Conservation (phyloP, 2,797 vertebrate genomes). For the Chelmon rostratus region DNA sequence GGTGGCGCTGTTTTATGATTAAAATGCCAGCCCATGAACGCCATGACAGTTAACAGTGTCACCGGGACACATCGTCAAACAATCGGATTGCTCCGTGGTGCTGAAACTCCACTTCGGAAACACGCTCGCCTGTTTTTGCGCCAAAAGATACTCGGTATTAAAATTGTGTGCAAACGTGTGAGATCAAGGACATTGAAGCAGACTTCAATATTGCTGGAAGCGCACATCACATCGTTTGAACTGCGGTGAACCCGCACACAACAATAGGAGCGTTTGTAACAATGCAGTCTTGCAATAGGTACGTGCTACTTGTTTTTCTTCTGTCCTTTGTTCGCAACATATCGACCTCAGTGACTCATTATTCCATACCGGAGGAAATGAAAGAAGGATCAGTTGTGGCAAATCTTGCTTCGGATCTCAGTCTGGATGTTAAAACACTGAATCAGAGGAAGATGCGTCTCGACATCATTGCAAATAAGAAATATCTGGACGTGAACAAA, state of each 20-base stretch:
- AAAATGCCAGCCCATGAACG: fast-evolving
- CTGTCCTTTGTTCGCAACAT: neutral
- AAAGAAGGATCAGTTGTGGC: conserved; percentile 78
- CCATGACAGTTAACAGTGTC: neutral
- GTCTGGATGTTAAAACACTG: conserved; percentile 68
- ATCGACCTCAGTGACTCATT: conserved; percentile 30
- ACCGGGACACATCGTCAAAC: neutral
- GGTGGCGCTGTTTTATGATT: conserved; percentile 56
- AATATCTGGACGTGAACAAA: conserved; percentile 76
- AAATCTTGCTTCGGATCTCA: conserved; percentile 80
- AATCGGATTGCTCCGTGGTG: conserved; percentile 34
- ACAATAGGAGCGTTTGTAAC: neutral
- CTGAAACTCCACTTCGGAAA: neutral
- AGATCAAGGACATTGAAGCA: neutral
- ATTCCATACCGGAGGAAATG: conserved; percentile 78
- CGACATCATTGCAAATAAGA: conserved; percentile 72
- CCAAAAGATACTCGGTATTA: fast-evolving
- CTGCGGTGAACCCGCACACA: fast-evolving
- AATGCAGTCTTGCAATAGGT: conserved; percentile 59
- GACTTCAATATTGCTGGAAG: fast-evolving
- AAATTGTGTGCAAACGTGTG: fast-evolving
- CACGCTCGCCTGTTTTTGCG: fast-evolving
- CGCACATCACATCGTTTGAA: fast-evolving
- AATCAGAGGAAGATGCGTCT: conserved; percentile 66
- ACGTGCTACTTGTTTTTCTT: conserved; percentile 45